Conservation (phyloP, 2,888 invertebrate genomes). For the Caenorhabditis sp. region DNA sequence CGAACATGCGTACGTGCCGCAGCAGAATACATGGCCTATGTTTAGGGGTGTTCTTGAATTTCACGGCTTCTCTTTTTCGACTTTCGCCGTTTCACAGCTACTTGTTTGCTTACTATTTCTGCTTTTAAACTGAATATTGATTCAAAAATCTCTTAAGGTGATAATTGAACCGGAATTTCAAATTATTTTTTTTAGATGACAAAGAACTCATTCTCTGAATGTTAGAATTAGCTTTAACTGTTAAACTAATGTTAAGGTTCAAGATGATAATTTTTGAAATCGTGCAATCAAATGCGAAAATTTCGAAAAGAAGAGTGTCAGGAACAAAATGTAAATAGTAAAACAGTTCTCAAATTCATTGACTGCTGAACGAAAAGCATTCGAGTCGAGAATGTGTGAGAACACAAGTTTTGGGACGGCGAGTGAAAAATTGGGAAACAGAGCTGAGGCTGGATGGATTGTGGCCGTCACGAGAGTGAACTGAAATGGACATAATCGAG, state of each 20-base stretch:
- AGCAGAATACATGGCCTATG: background rate
- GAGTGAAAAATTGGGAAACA: background rate
- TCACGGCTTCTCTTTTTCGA: background rate
- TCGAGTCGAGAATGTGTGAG: conserved; percentile 23
- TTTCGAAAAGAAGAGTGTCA: no score
- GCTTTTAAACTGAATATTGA: background rate
- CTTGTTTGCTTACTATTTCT: no score
- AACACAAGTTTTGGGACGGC: conserved; percentile 22
- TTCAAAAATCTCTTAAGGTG: no score
- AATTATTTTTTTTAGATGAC: no score
- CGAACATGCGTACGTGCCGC: conserved; percentile 7
- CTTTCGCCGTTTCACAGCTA: background rate
- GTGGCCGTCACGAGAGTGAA: conserved; percentile 49
- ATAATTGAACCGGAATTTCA: no score
- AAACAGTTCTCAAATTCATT: no score
- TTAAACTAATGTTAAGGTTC: no score
- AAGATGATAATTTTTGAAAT: no score
- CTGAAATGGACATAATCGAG: conserved; percentile 65
- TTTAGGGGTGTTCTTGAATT: background rate
- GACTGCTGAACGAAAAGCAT: background rate
- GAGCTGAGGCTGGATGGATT: conserved; percentile 49
- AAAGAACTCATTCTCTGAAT: no score
- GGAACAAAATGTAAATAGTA: no score
- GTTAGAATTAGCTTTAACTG: no score
- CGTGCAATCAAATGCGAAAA: no score